These are phyloP conservation scores for Digitonthophagus gazella DNA, from an alignment of 2,888 invertebrate species.

Conservation along the genomic window DNA sequence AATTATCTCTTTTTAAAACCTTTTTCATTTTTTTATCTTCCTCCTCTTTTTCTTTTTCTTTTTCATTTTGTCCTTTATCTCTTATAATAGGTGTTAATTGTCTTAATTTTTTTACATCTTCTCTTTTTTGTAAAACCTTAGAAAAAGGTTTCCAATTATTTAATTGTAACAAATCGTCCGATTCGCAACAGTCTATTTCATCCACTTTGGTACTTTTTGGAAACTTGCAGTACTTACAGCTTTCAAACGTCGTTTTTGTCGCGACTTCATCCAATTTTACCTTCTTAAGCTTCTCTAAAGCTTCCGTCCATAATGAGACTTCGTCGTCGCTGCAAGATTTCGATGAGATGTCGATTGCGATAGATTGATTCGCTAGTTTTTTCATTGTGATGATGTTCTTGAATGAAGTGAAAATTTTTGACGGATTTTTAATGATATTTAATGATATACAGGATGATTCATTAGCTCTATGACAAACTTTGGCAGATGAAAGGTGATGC, in stretches of 20 bases:
- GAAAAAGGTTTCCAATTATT: conserved; percentile 6
- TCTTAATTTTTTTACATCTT: not conserved
- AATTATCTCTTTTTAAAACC: not conserved
- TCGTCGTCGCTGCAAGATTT: not conserved
- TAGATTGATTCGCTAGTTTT: not conserved
- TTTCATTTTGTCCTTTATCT: not conserved
- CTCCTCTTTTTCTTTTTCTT: not conserved
- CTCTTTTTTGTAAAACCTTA: not conserved
- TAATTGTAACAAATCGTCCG: not conserved
- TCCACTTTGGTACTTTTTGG: not conserved
- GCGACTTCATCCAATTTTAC: conserved; percentile 3
- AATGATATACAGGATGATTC: too few relatives aligned
- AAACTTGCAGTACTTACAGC: conserved; percentile 8
- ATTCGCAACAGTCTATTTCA: not conserved
- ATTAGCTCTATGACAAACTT: too few relatives aligned
- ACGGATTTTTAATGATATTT: too few relatives aligned
- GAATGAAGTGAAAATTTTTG: not conserved
- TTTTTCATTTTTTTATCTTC: too few relatives aligned
- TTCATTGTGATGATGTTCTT: not conserved
- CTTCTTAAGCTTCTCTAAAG: not conserved
- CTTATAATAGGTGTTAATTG: too few relatives aligned
- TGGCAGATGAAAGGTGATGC: too few relatives aligned
- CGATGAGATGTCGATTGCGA: not conserved
- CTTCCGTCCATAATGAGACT: not conserved
- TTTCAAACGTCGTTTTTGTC: conserved; percentile 1